Conservation (phyloP, 2,797 vertebrate genomes). For the Mormyrus hasselquistii region DNA sequence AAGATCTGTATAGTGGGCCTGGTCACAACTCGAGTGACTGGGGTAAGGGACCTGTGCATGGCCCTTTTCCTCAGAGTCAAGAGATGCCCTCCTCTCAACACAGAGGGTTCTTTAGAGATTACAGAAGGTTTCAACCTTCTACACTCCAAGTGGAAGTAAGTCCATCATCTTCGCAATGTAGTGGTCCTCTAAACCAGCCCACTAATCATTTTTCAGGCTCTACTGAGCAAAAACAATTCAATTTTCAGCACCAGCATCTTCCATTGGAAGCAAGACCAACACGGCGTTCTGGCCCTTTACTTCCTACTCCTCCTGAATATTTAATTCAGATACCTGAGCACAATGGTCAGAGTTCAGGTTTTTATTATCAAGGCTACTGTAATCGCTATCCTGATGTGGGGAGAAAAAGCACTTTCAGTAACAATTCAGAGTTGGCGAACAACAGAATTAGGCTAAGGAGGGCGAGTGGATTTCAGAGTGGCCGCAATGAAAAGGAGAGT, state of each 20-base stretch:
- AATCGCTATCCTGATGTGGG: conserved; percentile 44
- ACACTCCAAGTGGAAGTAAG: conserved; percentile 36
- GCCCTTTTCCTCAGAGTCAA: conserved; percentile 23
- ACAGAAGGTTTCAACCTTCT: conserved; percentile 27
- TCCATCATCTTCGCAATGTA: conserved; percentile 35
- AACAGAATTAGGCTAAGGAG: conserved; percentile 54
- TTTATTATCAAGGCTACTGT: conserved; percentile 52
- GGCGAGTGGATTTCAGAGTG: conserved; percentile 42
- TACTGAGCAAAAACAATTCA: conserved; percentile 48
- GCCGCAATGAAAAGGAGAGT: conserved; percentile 50
- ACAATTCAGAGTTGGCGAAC: conserved; percentile 48
- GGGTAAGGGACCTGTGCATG: conserved; percentile 43
- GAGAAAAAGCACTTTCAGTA: conserved; percentile 44
- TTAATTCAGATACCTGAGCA: conserved; percentile 44
- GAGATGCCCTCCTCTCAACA: conserved; percentile 20
- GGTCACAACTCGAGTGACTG: conserved; percentile 52
- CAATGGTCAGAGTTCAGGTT: conserved; percentile 55
- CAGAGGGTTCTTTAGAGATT: conserved; percentile 50
- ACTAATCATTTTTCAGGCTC: conserved; percentile 53
- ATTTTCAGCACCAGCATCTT: conserved; percentile 55
- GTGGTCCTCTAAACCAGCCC: conserved; percentile 37
- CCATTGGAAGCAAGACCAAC: conserved; percentile 54
- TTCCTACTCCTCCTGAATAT: conserved; percentile 75
- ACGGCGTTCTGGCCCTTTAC: conserved; percentile 72
- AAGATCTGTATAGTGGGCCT: conserved; percentile 38